Evolutionary conservation across 1,140 invertebrate species (phyloP).

Genomic region (Ephestia elutella): DNA sequence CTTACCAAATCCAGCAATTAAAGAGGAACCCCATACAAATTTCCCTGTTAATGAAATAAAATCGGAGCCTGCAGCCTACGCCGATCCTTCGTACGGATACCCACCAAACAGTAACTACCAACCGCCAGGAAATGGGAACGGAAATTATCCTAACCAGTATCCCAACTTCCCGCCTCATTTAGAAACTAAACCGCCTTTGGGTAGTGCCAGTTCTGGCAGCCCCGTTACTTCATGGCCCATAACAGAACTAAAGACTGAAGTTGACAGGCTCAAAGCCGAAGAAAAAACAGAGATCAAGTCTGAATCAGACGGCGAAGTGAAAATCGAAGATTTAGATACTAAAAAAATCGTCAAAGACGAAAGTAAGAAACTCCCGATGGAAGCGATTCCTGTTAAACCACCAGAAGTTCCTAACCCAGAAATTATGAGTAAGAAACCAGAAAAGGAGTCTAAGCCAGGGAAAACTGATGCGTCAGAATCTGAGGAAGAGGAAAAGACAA

Average conservation of each 20-base stretch:
- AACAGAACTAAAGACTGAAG: constrained; percentile 60
- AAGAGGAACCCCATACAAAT: constrained; percentile 31
- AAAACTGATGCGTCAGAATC: constrained; percentile 47
- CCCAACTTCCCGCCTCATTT: constrained; percentile 39
- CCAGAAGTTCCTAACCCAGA: constrained; percentile 21
- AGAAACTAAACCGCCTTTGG: constrained; percentile 57
- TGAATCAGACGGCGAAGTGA: constrained; percentile 71
- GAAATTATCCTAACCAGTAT: constrained; percentile 39
- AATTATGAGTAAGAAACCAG: constrained; percentile 24
- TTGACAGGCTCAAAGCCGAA: constrained; percentile 62
- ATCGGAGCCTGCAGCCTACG: constrained; percentile 31
- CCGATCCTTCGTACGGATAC: constrained; percentile 40
- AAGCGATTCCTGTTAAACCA: constrained; percentile 15
- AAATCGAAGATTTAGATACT: constrained; percentile 77
- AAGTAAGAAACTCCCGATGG: constrained; percentile 37
- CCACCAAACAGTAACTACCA: constrained; percentile 38
- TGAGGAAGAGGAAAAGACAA: constrained; percentile 33
- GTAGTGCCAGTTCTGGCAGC: constrained; percentile 50
- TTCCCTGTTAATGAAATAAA: constrained; percentile 22
- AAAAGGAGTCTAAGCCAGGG: constrained; percentile 29
- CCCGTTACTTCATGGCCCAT: constrained; percentile 62
- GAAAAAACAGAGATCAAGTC: constrained; percentile 69
- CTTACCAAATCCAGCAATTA: constrained; percentile 25
- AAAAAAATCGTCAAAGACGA: constrained; percentile 77
- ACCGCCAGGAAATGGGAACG: constrained; percentile 27